phyloP scores from a whole-genome alignment of 2,888 invertebrate genomes.

The Oligia strigilis region DNA sequence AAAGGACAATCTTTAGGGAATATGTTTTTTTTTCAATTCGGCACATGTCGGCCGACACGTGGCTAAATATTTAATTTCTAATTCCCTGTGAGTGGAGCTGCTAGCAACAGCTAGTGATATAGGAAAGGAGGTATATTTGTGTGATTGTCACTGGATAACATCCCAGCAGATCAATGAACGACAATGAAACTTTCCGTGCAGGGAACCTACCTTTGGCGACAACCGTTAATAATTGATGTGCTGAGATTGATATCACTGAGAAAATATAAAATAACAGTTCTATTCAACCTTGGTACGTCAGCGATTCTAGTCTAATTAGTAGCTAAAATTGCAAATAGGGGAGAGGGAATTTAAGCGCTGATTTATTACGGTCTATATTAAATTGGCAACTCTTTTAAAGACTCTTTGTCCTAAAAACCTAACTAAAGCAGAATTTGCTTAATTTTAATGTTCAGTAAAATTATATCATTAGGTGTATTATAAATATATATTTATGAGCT shows the following conservation, averaged over 20 bases:
- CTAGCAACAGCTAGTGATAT: constrained; percentile 32
- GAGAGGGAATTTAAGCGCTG: constrained; percentile 26
- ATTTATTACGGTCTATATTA: constrained; percentile 33
- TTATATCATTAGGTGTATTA: neutral
- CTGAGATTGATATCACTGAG: constrained; percentile 37
- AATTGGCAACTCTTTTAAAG: constrained; percentile 35
- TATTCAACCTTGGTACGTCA: constrained; percentile 27
- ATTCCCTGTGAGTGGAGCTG: constrained; percentile 40
- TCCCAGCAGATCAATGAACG: constrained; percentile 56
- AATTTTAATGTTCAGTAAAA: constrained; percentile 3
- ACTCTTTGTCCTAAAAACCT: neutral
- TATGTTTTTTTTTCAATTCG: constrained; percentile 23
- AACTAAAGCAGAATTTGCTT: constrained; percentile 4
- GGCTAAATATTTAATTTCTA: constrained; percentile 58
- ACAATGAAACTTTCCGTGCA: constrained; percentile 49
- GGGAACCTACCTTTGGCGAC: constrained; percentile 48
- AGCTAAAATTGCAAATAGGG: constrained; percentile 27
- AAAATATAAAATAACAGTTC: constrained; percentile 46
- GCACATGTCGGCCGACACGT: constrained; percentile 14
- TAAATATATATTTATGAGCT: neutral
- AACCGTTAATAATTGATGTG: constrained; percentile 62
- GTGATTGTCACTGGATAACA: constrained; percentile 58
- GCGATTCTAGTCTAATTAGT: constrained; percentile 52
- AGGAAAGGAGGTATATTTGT: constrained; percentile 48
- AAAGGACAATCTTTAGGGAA: neutral